Evolutionary conservation across 2,797 vertebrate genomes (phyloP).

Genomic region (Crenichthys baileyi): DNA sequence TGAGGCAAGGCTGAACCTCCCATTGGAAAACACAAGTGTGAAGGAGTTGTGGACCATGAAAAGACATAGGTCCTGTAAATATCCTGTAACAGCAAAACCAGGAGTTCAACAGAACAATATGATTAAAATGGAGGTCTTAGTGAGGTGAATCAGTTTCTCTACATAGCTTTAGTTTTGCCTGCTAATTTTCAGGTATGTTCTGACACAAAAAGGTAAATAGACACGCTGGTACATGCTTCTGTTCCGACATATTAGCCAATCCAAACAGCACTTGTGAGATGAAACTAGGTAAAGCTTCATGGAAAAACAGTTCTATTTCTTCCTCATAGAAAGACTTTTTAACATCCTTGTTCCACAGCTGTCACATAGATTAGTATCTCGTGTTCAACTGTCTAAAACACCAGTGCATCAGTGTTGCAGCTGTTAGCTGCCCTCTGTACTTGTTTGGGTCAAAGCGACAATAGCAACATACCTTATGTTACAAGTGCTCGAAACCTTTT

Average conservation of each 20-base stretch:
- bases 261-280: neutral
- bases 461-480: neutral
- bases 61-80: neutral
- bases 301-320: neutral
- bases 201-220: neutral
- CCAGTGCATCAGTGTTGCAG: neutral
- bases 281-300: rapidly evolving
- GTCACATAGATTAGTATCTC: neutral
- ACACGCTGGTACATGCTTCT: neutral
- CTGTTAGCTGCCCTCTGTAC: neutral
- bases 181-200: neutral
- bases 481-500: neutral
- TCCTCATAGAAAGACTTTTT: neutral
- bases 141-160: neutral
- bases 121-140: neutral
- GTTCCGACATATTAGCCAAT: rapidly evolving
- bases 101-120: rapidly evolving
- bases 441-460: neutral
- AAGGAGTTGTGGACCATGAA: neutral
- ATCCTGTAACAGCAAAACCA: neutral
- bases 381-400: neutral
- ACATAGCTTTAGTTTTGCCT: neutral
- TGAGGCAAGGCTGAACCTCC: neutral
- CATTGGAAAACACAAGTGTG: neutral
- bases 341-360: rapidly evolving